These are phyloP conservation scores for Zele albiditarsus DNA, from an alignment of 2,888 invertebrate species.

Conservation along the genomic window DNA sequence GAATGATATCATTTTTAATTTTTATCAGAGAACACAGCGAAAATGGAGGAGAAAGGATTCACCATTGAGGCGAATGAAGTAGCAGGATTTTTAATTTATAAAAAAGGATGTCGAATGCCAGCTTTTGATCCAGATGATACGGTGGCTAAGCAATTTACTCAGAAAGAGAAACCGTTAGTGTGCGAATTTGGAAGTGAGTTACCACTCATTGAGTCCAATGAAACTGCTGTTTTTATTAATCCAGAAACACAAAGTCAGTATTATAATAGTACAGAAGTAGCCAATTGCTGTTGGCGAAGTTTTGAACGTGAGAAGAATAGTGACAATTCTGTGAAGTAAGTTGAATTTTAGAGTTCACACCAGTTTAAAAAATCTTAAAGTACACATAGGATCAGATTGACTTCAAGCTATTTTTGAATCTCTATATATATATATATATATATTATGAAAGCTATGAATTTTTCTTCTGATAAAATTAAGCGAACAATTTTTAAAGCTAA, in stretches of 20 bases:
- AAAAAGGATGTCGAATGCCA: conserved; percentile 81
- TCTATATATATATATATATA: too few relatives aligned
- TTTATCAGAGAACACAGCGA: neutral
- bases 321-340: conserved; percentile 72
- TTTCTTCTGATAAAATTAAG: too few relatives aligned
- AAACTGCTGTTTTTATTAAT: conserved; percentile 77
- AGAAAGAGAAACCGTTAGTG: conserved; percentile 73
- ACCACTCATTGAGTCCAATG: conserved; percentile 77
- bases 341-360: conserved; percentile 11
- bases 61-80: conserved; percentile 28
- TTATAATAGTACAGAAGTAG: conserved; percentile 72
- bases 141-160: conserved; percentile 75
- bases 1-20: conserved; percentile 37
- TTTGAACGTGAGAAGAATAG: conserved; percentile 76
- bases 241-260: conserved; percentile 73
- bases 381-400: too few relatives aligned
- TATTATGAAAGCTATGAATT: too few relatives aligned
- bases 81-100: conserved; percentile 76
- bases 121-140: conserved; percentile 78
- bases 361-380: too few relatives aligned
- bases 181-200: conserved; percentile 75
- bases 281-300: conserved; percentile 78
- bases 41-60: conserved; percentile 31
- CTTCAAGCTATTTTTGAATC: too few relatives aligned
- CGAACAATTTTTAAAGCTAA: too few relatives aligned